phyloP scores from a whole-genome alignment of 2,888 invertebrate genomes.

The Drosophila leonis region DNA sequence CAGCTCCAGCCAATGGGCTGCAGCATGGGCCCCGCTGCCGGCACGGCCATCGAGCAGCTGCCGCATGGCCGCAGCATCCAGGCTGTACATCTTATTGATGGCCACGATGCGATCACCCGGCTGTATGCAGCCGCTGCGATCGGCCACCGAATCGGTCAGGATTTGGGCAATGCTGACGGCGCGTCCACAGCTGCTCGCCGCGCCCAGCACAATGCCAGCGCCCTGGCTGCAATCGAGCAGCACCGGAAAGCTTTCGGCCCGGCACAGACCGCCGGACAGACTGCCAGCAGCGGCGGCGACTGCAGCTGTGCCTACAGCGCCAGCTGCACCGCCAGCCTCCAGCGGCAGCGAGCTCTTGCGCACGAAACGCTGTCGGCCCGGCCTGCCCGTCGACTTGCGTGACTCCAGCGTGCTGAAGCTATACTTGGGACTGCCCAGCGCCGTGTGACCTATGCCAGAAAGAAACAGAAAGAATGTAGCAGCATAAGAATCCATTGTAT shows the following conservation, averaged over 20 bases:
- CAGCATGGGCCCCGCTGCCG: slow-evolving; percentile 52
- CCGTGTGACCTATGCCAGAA: slow-evolving; percentile 77
- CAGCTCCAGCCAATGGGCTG: slow-evolving; percentile 89
- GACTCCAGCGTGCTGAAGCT: slow-evolving; percentile 87
- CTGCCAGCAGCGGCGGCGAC: slow-evolving; percentile 45
- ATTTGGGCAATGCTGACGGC: slow-evolving; percentile 84
- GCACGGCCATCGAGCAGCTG: slow-evolving; percentile 83
- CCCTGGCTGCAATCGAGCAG: slow-evolving; percentile 85
- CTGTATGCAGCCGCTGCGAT: slow-evolving; percentile 91
- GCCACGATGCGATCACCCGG: slow-evolving; percentile 93
- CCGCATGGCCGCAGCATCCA: slow-evolving; percentile 87
- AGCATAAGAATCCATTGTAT: slow-evolving; percentile 22
- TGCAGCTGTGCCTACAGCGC: slow-evolving; percentile 6
- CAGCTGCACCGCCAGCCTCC: slow-evolving; percentile 65
- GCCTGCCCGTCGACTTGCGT: slow-evolving; percentile 85
- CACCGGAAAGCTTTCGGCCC: slow-evolving; percentile 85
- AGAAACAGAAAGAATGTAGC: background rate
- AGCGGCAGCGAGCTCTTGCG: slow-evolving; percentile 86
- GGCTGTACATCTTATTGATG: slow-evolving; percentile 92
- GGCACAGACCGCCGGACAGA: slow-evolving; percentile 79
- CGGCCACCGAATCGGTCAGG: slow-evolving; percentile 84
- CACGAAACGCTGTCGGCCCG: slow-evolving; percentile 84
- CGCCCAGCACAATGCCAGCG: slow-evolving; percentile 84
- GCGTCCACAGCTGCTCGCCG: slow-evolving; percentile 80
- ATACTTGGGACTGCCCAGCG: slow-evolving; percentile 86